Percentiles rank a stretch among this genome's conserved stretches.
Conservation (phyloP, 1,140 invertebrate genomes). For the Wiebesia pumilae region DNA sequence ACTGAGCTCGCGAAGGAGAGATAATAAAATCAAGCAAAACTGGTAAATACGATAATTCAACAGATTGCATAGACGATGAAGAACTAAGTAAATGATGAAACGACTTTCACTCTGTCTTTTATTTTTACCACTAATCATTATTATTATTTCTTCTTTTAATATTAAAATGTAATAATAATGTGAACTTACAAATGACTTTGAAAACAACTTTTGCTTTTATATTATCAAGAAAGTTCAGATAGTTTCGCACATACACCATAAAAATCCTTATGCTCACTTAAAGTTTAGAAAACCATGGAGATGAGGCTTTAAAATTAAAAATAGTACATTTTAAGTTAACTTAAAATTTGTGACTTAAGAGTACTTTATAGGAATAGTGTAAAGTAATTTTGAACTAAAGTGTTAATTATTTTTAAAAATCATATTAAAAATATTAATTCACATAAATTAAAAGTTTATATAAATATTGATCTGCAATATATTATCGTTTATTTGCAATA, state of each 20-base stretch:
- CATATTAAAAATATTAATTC: background rate
- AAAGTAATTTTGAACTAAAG: background rate
- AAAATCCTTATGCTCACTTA: background rate
- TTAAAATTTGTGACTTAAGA: background rate
- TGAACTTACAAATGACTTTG: background rate
- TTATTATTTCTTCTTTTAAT: background rate
- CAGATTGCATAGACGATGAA: background rate
- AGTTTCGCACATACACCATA: background rate
- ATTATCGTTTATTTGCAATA: no score
- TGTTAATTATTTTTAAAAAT: background rate
- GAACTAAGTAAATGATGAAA: constrained; percentile 2
- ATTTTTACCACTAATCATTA: no score
- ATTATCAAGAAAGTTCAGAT: background rate
- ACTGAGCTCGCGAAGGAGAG: background rate
- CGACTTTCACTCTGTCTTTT: background rate
- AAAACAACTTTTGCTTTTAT: background rate
- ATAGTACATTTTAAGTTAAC: background rate
- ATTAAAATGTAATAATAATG: background rate
- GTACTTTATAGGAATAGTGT: background rate
- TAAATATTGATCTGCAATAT: no score
- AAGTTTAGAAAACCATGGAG: background rate
- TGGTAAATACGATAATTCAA: constrained; percentile 15
- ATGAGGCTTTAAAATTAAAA: background rate
- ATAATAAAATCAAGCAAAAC: background rate
- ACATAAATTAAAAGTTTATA: background rate